Evolutionary conservation across 2,888 invertebrate species (phyloP).

Genomic region (Aphodius granarius): DNA sequence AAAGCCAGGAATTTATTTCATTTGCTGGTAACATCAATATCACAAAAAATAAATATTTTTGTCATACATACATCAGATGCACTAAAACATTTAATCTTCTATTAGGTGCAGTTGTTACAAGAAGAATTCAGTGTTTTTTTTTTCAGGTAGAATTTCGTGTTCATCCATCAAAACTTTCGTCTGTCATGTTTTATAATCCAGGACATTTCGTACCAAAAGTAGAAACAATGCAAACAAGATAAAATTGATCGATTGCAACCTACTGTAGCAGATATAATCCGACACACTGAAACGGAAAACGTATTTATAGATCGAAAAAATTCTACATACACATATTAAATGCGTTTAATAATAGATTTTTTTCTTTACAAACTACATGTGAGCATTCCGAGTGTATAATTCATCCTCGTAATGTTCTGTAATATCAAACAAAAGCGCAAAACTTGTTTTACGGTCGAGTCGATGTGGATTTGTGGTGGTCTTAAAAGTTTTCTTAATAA

Average conservation of each 20-base stretch:
- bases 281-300: background rate
- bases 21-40: too few relatives aligned
- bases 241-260: background rate
- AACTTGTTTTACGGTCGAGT: background rate
- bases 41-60: too few relatives aligned
- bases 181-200: background rate
- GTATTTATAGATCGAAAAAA: background rate
- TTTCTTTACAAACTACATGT: background rate
- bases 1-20: background rate
- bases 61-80: too few relatives aligned
- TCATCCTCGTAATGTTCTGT: background rate
- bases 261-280: background rate
- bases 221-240: background rate
- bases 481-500: too few relatives aligned
- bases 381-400: background rate
- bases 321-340: background rate
- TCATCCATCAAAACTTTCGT: background rate
- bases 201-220: background rate
- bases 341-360: background rate
- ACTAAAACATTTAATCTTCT: too few relatives aligned
- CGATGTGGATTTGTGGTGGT: too few relatives aligned
- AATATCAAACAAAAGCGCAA: background rate
- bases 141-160: background rate
- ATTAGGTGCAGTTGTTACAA: too few relatives aligned
- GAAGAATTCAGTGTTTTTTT: background rate